Conservation (phyloP, 2,888 invertebrate species). For the Mimachlamys varia region DNA sequence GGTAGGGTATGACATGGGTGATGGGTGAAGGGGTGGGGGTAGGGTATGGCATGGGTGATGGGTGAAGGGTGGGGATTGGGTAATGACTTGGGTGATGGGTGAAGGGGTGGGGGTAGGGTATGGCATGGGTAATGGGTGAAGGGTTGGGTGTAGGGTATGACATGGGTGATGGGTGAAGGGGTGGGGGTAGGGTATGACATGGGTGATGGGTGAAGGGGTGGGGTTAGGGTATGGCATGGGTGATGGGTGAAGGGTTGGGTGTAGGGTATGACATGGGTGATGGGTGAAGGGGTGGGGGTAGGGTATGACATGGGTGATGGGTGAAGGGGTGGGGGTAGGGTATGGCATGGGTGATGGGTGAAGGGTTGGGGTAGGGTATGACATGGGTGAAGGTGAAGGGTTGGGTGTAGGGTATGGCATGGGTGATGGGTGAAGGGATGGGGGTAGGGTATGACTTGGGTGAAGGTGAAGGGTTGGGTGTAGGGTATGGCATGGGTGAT, state of each 20-base stretch:
- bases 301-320: not conserved
- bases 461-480: not conserved
- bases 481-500: no score
- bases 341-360: no score
- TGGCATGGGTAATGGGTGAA: no score
- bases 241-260: no score
- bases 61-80: not conserved
- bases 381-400: not conserved
- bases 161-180: no score
- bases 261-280: not conserved
- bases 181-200: not conserved
- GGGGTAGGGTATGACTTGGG: not conserved
- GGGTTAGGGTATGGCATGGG: not conserved
- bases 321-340: not conserved
- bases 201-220: no score
- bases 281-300: no score
- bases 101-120: not conserved
- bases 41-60: not conserved
- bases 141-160: not conserved
- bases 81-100: no score
- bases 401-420: not conserved
- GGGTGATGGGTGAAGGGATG: no score
- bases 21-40: no score
- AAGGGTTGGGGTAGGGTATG: not conserved
- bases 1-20: not conserved